phyloP scores from a whole-genome alignment of 2,113 vertebrate species.

The Peromyscus maniculatus region DNA sequence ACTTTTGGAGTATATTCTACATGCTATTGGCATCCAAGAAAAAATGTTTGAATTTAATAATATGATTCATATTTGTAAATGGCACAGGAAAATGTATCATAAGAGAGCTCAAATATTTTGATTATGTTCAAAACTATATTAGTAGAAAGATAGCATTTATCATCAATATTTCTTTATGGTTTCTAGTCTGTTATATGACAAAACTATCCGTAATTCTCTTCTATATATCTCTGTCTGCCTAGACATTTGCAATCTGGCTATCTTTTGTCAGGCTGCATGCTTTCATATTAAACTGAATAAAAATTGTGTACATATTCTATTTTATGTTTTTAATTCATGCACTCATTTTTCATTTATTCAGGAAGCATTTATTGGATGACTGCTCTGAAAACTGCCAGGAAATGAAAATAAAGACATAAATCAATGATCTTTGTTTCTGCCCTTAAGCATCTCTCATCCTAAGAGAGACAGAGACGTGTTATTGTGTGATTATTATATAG shows the following conservation, averaged over 20 bases:
- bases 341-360: conserved; percentile 68
- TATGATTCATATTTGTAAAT: conserved; percentile 74
- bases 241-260: conserved; percentile 55
- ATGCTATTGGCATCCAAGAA: conserved; percentile 72
- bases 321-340: conserved; percentile 64
- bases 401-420: conserved; percentile 65
- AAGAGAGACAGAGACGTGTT: background rate
- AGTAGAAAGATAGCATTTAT: conserved; percentile 64
- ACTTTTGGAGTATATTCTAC: conserved; percentile 76
- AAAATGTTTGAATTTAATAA: conserved; percentile 70
- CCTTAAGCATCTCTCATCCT: background rate
- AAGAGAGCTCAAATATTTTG: conserved; percentile 77
- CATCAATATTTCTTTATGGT: conserved; percentile 59
- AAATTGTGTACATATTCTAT: conserved; percentile 27
- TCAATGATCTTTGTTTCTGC: conserved; percentile 46
- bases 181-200: conserved; percentile 48
- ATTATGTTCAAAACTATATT: conserved; percentile 63
- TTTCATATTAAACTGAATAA: conserved; percentile 70
- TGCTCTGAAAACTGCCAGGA: conserved; percentile 55
- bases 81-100: conserved; percentile 56
- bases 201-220: conserved; percentile 61
- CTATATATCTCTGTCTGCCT: conserved; percentile 55
- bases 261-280: conserved; percentile 32
- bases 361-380: conserved; percentile 26
- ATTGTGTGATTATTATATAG: background rate